Base-by-base conservation (phyloP, 2,888 invertebrate genomes). In the Tiliacea aurago region DNA sequence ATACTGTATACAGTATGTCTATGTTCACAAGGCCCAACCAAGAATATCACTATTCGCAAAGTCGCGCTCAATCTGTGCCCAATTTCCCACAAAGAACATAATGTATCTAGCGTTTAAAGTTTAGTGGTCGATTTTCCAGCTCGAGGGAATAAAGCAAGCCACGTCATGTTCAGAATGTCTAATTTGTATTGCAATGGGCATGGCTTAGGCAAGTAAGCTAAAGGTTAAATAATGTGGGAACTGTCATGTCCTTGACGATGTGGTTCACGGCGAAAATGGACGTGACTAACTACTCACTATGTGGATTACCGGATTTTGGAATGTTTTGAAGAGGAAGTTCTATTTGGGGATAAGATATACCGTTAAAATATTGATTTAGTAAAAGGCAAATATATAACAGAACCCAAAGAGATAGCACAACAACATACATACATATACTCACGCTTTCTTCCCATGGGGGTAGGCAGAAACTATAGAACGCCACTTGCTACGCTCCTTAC, bases 211-310 rank as follows among this genome's bases (percentile, higher is more conserved):
- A 76, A 74, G 76, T 63, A 45, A 72, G 71, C 70, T 76, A 87
- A 86, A 89, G 86, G 86, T 86, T 85, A 86, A 81, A 70, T 80
- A 80, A 81, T 84, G 89, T 89, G 89, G 82, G 88, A 90, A 90
- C 78, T 78, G 13, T 15, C 47, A 51, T 69, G 86, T 87, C 87
- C 88, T 89, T 87, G 76, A 49, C 23, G 64, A 82, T 79, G 49
- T 80, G 78, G 80, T 85, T 82, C 80, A 81, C 47, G 79, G 79
- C 11, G 64, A 78, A 41, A 72, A 56, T 67, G 45, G 20, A 51
- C 51, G 28, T 71, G 28, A 23, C 0, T 51, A 15, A n/a, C 0
- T 45, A 23, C 51, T 55, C 28, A 58, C 18, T 13, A 53, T 33
- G n/a, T 43, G n/a, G 43, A 18, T 47, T 23, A n/a, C 64, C 6